Evolutionary conservation across 2,113 vertebrate species (phyloP), one percentile per base, ranked within the genome.

Genomic region (Ramphastos sulfuratus): DNA sequence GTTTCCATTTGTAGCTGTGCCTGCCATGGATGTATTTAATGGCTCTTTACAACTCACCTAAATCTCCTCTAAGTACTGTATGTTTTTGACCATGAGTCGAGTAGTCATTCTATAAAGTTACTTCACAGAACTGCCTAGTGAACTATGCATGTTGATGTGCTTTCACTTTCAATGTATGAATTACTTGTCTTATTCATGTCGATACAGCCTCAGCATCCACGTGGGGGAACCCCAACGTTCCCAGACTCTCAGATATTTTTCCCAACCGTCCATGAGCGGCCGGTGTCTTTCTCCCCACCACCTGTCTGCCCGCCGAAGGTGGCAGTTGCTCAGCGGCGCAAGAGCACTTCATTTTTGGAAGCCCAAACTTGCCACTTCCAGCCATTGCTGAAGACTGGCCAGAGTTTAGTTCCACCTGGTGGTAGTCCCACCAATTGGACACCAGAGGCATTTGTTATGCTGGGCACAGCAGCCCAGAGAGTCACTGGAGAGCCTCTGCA

Each of bases 301-400:
- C 99, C 99, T 70, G 98, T 97, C 94, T 98, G 97, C 97, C 98
- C 98, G 81, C 98, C 99, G 79, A 99, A 99, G 97, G 97, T 98
- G 95, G 98, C 98, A 97, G 98, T 98, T 94, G 97, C 98, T 88
- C 99, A 99, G 96, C 98, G 99, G 24, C 98, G 99, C 97, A 99
- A 99, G 98, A 99, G 99, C 97, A 99, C 99, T 83, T 99, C 99
- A 93, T 98, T 99, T 97, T 97, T 99, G 90, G 99, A 99, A 98
- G 99, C 99, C 33, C 99, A 99, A 93, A 99, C 98, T 18, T 98
- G 98, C 71, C 99, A 99, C 91, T 98, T 99, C 93, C 99, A 99
- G 97, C 98, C 99, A 24, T 96, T 98, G 90, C 98, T 98, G 97
- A 97, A 98, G 89, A 98, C 98, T 96, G 98, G 98, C 90, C 98